Evolutionary conservation across 2,797 vertebrate species (phyloP).

Genomic region (Acanthiza pusilla): DNA sequence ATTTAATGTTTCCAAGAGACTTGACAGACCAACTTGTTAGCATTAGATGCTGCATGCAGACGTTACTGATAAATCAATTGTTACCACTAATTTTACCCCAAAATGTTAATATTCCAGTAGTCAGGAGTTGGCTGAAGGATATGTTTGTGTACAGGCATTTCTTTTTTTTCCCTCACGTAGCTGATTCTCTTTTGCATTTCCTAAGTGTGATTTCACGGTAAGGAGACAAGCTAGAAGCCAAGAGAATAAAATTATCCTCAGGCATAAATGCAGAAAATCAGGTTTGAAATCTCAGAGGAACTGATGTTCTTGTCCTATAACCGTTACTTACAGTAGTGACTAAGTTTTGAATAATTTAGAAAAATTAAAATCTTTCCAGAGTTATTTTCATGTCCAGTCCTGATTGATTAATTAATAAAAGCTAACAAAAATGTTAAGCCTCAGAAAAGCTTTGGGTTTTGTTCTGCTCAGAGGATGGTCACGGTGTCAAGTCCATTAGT

Average conservation of each 20-base stretch:
- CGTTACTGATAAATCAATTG: slow-evolving; percentile 3
- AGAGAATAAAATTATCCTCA: slow-evolving; percentile 16
- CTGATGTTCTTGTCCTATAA: not conserved
- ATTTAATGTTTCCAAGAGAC: slow-evolving; percentile 28
- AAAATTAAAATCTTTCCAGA: not conserved
- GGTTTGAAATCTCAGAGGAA: not conserved
- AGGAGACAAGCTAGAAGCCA: slow-evolving; percentile 5
- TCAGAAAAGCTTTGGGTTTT: not conserved
- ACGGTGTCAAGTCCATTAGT: slow-evolving; percentile 8
- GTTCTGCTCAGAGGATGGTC: not conserved
- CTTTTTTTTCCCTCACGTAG: not conserved
- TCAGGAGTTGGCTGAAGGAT: not conserved
- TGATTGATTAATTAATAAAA: slow-evolving; percentile 16
- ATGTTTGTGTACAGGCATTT: not conserved
- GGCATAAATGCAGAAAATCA: slow-evolving; percentile 19
- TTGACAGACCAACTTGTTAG: slow-evolving; percentile 7
- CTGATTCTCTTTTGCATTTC: not conserved
- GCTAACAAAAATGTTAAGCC: slow-evolving; percentile 4
- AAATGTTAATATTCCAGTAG: not conserved
- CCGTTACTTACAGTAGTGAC: not conserved
- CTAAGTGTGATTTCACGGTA: not conserved
- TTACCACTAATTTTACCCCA: slow-evolving; percentile 15
- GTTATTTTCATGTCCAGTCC: not conserved
- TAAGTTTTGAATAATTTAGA: slow-evolving; percentile 17
- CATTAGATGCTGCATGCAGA: not conserved